phyloP scores from a whole-genome alignment of 2,888 invertebrate genomes.

The Ganaspis brasiliensis region DNA sequence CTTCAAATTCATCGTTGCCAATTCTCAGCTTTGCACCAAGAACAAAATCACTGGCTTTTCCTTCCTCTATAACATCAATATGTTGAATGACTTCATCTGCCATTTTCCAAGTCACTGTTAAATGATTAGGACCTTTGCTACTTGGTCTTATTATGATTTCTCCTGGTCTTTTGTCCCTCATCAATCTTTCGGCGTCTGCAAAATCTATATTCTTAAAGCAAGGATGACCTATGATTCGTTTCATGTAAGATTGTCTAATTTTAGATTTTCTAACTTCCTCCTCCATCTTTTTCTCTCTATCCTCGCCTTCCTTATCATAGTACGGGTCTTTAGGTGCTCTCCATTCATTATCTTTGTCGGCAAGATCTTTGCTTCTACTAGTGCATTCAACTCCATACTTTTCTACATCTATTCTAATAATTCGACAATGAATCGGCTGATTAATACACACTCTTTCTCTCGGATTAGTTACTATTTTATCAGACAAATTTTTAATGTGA shows the following conservation, averaged over 20 bases:
- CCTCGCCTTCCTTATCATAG: slow-evolving; percentile 23
- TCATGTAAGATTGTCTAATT: slow-evolving; percentile 92
- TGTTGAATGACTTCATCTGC: slow-evolving; percentile 96
- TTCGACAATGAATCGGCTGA: slow-evolving; percentile 35
- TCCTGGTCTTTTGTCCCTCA: slow-evolving; percentile 96
- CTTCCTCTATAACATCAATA: slow-evolving; percentile 96
- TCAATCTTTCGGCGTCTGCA: slow-evolving; percentile 93
- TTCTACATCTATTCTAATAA: slow-evolving; percentile 18
- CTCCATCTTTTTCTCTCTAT: slow-evolving; percentile 79
- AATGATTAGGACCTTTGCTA: slow-evolving; percentile 96
- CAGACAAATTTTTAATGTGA: slow-evolving; percentile 30
- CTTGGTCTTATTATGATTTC: slow-evolving; percentile 98
- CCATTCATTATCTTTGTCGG: slow-evolving; percentile 79
- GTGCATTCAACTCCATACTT: slow-evolving; percentile 24
- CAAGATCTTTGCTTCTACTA: slow-evolving; percentile 30
- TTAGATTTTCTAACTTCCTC: slow-evolving; percentile 91
- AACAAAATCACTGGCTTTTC: slow-evolving; percentile 97
- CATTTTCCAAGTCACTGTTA: slow-evolving; percentile 99
- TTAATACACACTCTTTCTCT: slow-evolving; percentile 13
- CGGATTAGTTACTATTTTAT: slow-evolving; percentile 11
- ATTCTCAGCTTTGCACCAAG: slow-evolving; percentile 94
- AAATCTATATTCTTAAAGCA: slow-evolving; percentile 98
- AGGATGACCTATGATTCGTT: slow-evolving; percentile 98
- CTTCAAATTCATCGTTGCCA: slow-evolving; percentile 96
- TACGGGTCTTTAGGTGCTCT: slow-evolving; percentile 15